Evolutionary conservation across 2,113 vertebrate species (phyloP).

Genomic region (Pterocles gutturalis): DNA sequence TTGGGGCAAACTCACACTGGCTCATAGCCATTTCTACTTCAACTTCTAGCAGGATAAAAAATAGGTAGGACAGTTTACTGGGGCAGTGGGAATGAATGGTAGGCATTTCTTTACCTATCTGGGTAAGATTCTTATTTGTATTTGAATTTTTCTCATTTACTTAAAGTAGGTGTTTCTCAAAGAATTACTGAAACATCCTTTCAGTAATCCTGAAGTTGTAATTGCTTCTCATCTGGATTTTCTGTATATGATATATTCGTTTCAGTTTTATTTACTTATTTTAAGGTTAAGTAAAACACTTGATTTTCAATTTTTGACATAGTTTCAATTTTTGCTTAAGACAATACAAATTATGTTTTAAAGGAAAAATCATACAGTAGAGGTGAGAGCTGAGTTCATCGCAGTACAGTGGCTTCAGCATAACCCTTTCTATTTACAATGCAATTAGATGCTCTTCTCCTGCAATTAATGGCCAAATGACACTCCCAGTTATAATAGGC

Average conservation of each 20-base stretch:
- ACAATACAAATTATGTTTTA: background rate
- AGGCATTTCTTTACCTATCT: background rate
- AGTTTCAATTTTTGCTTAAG: background rate
- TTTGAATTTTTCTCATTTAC: background rate
- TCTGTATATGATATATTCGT: background rate
- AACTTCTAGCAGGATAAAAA: conserved; percentile 6
- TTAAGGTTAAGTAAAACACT: background rate
- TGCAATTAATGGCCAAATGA: conserved; percentile 24
- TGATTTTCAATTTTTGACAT: background rate
- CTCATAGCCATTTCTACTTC: conserved; percentile 2
- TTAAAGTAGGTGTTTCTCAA: background rate
- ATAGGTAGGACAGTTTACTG: background rate
- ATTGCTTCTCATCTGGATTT: background rate
- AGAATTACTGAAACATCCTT: background rate
- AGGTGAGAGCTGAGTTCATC: background rate
- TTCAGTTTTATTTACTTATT: background rate
- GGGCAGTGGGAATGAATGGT: background rate
- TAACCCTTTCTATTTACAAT: conserved; percentile 1
- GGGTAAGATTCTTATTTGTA: background rate
- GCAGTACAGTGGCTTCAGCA: background rate
- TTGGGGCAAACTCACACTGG: conserved; percentile 27
- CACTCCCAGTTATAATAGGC: background rate
- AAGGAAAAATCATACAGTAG: background rate
- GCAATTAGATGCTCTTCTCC: conserved; percentile 23
- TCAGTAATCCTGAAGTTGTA: background rate